Evolutionary conservation across 2,113 vertebrate species (phyloP).

Genomic region (Condylura cristata): DNA sequence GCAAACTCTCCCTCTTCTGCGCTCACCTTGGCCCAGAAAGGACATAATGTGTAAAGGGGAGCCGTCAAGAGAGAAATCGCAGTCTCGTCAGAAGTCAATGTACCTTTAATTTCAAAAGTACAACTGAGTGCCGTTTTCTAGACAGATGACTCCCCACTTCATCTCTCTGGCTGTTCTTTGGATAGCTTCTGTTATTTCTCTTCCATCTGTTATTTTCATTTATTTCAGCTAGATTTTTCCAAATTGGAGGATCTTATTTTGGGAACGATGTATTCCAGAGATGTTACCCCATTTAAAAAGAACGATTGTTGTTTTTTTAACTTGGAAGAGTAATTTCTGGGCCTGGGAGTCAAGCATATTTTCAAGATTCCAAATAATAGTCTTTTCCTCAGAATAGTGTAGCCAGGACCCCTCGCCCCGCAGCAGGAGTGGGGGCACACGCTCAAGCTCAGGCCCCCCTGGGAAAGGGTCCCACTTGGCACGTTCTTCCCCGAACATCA

Average conservation of each 20-base stretch:
- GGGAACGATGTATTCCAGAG: conserved; percentile 78
- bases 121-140: conserved; percentile 80
- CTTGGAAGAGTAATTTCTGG: conserved; percentile 44
- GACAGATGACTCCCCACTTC: conserved; percentile 78
- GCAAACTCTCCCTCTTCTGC: conserved; percentile 39
- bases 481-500: too few relatives aligned
- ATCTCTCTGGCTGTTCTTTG: conserved; percentile 78
- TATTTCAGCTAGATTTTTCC: conserved; percentile 82
- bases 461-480: too few relatives aligned
- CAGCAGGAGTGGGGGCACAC: background rate
- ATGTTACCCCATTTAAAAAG: conserved; percentile 76
- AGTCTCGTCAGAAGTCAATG: conserved; percentile 71
- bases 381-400: background rate
- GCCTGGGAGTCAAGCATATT: conserved; percentile 10
- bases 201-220: conserved; percentile 83
- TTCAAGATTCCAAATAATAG: conserved; percentile 19
- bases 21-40: conserved; percentile 72
- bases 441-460: background rate
- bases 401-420: background rate
- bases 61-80: conserved; percentile 66
- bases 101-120: conserved; percentile 83
- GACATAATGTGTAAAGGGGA: conserved; percentile 61
- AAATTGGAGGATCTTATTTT: conserved; percentile 81
- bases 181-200: conserved; percentile 81
- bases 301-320: conserved; percentile 5